phyloP scores from a whole-genome alignment of 2,888 invertebrate genomes.

The Alloscopus bannaensis region DNA sequence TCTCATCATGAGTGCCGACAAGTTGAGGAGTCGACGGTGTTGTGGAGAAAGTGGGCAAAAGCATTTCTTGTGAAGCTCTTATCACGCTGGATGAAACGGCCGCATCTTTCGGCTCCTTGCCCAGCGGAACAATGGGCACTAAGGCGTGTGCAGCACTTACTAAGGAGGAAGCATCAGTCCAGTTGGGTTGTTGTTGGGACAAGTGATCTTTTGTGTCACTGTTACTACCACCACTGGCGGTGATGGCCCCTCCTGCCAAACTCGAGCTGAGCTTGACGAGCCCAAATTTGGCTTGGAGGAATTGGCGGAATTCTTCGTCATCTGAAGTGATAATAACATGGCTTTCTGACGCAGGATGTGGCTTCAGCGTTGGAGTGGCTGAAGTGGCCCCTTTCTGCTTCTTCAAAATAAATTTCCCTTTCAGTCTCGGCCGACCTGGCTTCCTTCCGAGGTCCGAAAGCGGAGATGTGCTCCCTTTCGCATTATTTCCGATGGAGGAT shows the following conservation, averaged over 20 bases:
- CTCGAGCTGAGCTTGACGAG: slow-evolving; percentile 38
- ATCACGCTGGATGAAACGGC: slow-evolving; percentile 31
- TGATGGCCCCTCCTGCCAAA: slow-evolving; percentile 2
- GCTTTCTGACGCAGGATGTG: slow-evolving; percentile 50
- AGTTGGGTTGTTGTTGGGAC: slow-evolving; percentile 14
- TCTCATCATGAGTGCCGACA: neutral
- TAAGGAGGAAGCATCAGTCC: slow-evolving; percentile 16
- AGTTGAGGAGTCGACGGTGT: slow-evolving; percentile 9
- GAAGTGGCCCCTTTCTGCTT: slow-evolving; percentile 69
- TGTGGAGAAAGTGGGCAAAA: slow-evolving; percentile 25
- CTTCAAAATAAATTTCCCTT: slow-evolving; percentile 67
- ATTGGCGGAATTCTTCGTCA: slow-evolving; percentile 67
- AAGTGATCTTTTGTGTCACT: neutral
- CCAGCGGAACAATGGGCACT: slow-evolving; percentile 27
- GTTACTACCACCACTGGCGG: slow-evolving; percentile 11
- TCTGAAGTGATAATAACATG: slow-evolving; percentile 65
- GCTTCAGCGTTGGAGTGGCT: slow-evolving; percentile 57
- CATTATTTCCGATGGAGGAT: neutral
- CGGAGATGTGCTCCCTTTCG: neutral
- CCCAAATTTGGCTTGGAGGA: slow-evolving; percentile 64
- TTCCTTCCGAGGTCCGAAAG: slow-evolving; percentile 32
- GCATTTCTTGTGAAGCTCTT: slow-evolving; percentile 49
- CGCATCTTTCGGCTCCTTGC: slow-evolving; percentile 30
- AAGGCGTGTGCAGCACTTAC: slow-evolving; percentile 38
- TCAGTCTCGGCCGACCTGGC: slow-evolving; percentile 28